Percentiles rank a stretch among this genome's conserved stretches.
These are phyloP conservation scores for Amblyopsis hoosieri DNA, from an alignment of 2,797 vertebrate species.

Conservation along the genomic window DNA sequence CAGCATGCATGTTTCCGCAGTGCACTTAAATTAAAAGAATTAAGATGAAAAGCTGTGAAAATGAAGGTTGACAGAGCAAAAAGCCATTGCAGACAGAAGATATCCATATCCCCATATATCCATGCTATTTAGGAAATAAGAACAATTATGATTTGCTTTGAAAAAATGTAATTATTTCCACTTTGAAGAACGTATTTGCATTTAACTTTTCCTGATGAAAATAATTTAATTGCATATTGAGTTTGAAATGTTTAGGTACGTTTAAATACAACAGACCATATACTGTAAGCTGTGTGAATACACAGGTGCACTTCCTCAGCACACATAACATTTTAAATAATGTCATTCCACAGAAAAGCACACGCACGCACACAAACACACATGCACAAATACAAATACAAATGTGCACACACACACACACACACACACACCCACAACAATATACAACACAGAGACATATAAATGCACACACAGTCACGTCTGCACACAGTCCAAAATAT, in stretches of 20 bases:
- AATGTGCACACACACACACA: not conserved
- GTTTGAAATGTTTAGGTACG: not conserved
- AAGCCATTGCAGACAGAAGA: no score
- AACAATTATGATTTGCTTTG: no score
- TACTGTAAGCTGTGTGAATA: not conserved
- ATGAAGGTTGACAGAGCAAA: no score
- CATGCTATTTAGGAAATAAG: no score
- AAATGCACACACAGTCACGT: not conserved
- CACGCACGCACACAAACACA: not conserved
- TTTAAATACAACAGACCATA: no score
- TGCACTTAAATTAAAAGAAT: no score
- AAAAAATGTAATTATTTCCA: no score
- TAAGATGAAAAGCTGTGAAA: no score
- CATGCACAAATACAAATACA: no score
- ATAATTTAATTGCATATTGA: not conserved
- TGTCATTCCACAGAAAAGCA: slow-evolving; percentile 52
- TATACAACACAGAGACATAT: not conserved
- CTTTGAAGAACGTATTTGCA: not conserved
- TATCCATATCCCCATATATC: no score
- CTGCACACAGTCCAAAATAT: slow-evolving; percentile 28
- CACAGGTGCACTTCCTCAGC: slow-evolving; percentile 46
- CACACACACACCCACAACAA: slow-evolving; percentile 5
- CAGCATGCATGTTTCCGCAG: no score
- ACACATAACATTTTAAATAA: slow-evolving; percentile 68
- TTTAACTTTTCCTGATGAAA: not conserved